These are phyloP conservation scores for Hololepta plana DNA, from an alignment of 2,888 invertebrate genomes.

Conservation along the genomic window DNA sequence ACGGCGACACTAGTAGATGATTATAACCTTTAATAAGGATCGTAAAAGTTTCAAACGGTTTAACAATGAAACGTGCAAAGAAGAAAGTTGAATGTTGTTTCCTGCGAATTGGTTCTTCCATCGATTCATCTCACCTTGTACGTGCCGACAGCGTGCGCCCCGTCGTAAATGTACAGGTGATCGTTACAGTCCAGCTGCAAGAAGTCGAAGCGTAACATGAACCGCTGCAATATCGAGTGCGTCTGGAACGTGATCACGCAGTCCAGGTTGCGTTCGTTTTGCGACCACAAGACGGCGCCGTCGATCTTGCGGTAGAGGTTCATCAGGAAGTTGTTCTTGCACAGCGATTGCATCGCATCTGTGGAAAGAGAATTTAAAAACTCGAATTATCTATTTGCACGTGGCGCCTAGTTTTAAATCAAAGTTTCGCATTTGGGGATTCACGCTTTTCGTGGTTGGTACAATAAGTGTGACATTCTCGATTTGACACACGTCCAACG, in stretches of 20 bases:
- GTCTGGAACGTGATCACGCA: slow-evolving; percentile 90
- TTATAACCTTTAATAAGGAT: too few relatives aligned
- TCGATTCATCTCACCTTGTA: slow-evolving; percentile 53
- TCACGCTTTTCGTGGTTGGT: too few relatives aligned
- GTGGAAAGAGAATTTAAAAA: slow-evolving; percentile 26
- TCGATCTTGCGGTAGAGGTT: slow-evolving; percentile 81
- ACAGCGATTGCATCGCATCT: slow-evolving; percentile 81
- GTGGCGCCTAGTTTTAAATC: too few relatives aligned
- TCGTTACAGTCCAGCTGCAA: slow-evolving; percentile 88
- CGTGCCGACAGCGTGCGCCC: slow-evolving; percentile 73
- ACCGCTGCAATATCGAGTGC: slow-evolving; percentile 81
- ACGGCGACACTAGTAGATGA: too few relatives aligned
- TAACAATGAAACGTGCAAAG: too few relatives aligned
- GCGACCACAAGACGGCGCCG: slow-evolving; percentile 76
- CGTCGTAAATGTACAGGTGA: slow-evolving; percentile 83
- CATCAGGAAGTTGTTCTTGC: slow-evolving; percentile 79
- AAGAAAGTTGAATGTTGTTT: too few relatives aligned
- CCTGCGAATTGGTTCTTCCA: too few relatives aligned
- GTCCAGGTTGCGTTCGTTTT: slow-evolving; percentile 79
- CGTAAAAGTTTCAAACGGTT: too few relatives aligned
- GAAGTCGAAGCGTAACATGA: slow-evolving; percentile 85
- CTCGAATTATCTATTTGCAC: too few relatives aligned
- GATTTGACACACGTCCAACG: too few relatives aligned
- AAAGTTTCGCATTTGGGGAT: too few relatives aligned
- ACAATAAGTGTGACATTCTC: too few relatives aligned